Evolutionary conservation across 1,140 invertebrate genomes (phyloP), one percentile per base, ranked within the genome.

Genomic region (Tetragnatha versicolor): DNA sequence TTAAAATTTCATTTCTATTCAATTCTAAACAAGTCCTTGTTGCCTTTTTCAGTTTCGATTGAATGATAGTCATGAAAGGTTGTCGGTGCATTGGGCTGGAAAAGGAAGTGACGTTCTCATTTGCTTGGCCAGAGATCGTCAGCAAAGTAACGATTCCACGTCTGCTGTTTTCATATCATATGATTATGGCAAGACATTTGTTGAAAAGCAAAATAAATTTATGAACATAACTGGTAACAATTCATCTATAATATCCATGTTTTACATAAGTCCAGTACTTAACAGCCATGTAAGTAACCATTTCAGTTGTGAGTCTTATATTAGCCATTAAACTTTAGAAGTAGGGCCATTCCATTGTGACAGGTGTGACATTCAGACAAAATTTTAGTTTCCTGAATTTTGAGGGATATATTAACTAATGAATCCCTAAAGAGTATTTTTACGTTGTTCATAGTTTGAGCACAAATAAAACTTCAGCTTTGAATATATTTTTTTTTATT

Each of bases 21-120:
- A 51, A 45, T 14, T 2, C 12, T 45, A 45, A 45, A 14, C 42
- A 2, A 14, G 42, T 45, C 2, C 3, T 14, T 45, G 3, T 61
- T 68, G 81, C 77, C 76, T 82, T 79, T 84, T 83, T n/a, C 82
- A 89, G 88, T 84, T 84, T 63, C 58, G 80, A 45, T 86, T 96
- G 10, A 93, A 94, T 87, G 93, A 95, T 85, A 91, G 90, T 65
- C 94, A 96, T 85, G 92, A 93, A 81, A 93, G 94, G 83, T 85
- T 96, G 81, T 92, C 95, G 88, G 93, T 96, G 1, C 92, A 95
- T 86, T 96, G 94, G 94, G 93, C 94, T 33, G 93, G 94, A 29
- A 91, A 93, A 84, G 90, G 90, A 22, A 93, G 92, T 51, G 90
- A 93, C 85, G 93, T 95, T 12, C 93, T 96, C 77, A 91, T 96